Evolutionary conservation across 1,140 invertebrate genomes (phyloP).

Genomic region (Bicyclus anynana): DNA sequence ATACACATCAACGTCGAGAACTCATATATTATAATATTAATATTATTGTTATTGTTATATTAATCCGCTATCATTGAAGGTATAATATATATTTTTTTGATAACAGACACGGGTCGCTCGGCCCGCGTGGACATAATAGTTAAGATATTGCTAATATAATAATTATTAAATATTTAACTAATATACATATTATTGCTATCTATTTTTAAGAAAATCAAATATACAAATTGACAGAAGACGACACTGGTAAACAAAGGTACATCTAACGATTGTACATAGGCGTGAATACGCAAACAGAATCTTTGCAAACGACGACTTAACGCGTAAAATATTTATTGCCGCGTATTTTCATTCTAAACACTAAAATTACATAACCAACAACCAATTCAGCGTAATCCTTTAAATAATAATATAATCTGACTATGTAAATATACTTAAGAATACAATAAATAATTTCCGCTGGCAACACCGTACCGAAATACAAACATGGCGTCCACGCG

Average conservation of each 20-base stretch:
- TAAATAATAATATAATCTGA: neutral
- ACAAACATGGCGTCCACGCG: conserved; percentile 35
- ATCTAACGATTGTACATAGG: conserved; percentile 11
- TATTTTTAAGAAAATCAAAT: conserved; percentile 5
- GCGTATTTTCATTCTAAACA: too few relatives aligned
- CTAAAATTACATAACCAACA: neutral
- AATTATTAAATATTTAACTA: conserved; percentile 2
- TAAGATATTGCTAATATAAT: neutral
- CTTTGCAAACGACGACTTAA: neutral
- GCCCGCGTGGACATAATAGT: conserved; percentile 35
- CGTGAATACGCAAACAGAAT: neutral
- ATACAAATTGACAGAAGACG: conserved; percentile 23
- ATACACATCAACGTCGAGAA: conserved; percentile 65
- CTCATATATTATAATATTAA: conserved; percentile 34
- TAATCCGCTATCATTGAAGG: conserved; percentile 60
- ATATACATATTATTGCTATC: neutral
- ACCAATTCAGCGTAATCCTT: neutral
- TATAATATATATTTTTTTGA: conserved; percentile 52
- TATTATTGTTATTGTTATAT: conserved; percentile 21
- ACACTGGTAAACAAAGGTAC: conserved; percentile 2
- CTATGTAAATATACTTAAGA: conserved; percentile 3
- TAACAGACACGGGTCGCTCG: conserved; percentile 56
- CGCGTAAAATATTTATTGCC: too few relatives aligned
- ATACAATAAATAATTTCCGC: conserved; percentile 6
- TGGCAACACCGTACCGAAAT: conserved; percentile 21